Base-by-base conservation (phyloP, 1,140 invertebrate species). In the Sminthurinus signatus region DNA sequence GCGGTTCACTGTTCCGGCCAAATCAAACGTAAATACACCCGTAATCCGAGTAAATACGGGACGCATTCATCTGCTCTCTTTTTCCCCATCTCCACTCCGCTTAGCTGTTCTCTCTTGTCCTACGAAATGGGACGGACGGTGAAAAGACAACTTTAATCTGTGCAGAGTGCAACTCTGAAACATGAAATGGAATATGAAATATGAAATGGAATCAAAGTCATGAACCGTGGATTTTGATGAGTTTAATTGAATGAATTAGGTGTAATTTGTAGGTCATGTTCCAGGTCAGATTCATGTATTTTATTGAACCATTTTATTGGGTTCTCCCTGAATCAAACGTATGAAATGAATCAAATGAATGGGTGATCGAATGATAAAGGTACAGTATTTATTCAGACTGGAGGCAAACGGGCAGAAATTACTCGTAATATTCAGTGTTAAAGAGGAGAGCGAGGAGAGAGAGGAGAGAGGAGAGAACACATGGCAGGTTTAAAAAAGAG, bases 221-320 rank as follows among this genome's bases (percentile, higher is more conserved):
- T 10, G 25, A 52, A 56, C 32, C 21, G 21, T 56, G 54, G 32
- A 31, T 32, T 27, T 27, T 52, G 5, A 10, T 14, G 14, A 4
- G 25, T 52, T 52, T 28, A 62, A 62, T 62, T 42, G 25, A 32
- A 54, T 62, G 48, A 62, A 62, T 62, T 62, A 62, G 25, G 36
- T 62, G 31, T 62, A 39, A 62, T 62, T 62, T 62, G 60, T 60
- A 15, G 32, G 32, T 60, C 42, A 29, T 44, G 43, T 39, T 28
- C 15, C n/a, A 43, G 57, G 57, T 25, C 55, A 57, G 31, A 39
- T 5, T 46, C 44, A 46, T 39, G 8, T 39, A 10, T 10, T 39
- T 39, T 39, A 10, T 17, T 17, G 36, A 39, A 8, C 17, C 36
- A 39, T 39, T 39, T 17, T 39, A 10, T 39, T 39, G 8, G 8